A percentile compares a stretch with the other conserved stretches of the same genome.
Evolutionary conservation across 2,888 invertebrate species (phyloP).

Genomic region (Oligia latruncula): DNA sequence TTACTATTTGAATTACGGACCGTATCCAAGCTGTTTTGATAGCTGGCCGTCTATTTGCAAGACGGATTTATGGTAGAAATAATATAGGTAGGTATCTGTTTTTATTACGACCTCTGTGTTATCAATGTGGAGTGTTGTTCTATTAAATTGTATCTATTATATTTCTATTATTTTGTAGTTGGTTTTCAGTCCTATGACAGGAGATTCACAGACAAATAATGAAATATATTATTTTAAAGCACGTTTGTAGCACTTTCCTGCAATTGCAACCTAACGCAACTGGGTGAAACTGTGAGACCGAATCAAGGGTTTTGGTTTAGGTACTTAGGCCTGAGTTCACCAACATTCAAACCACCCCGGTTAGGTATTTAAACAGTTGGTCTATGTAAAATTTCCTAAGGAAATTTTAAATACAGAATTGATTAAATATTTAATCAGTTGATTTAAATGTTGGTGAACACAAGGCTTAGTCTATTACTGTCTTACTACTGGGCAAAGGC

Average conservation of each 20-base stretch:
- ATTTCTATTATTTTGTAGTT: not conserved
- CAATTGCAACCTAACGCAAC: not conserved
- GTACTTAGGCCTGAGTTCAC: too few species aligned
- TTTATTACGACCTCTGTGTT: not conserved
- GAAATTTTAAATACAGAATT: too few species aligned
- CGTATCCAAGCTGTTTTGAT: conserved; percentile 35
- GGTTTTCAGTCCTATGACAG: not conserved
- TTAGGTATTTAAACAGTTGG: too few species aligned
- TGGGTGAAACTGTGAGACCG: not conserved
- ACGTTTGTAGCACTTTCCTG: not conserved
- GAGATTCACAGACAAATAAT: not conserved
- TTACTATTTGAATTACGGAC: conserved; percentile 54
- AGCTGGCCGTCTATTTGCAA: conserved; percentile 28
- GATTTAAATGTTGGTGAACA: too few species aligned
- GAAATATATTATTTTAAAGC: conserved; percentile 2
- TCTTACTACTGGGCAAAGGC: not conserved
- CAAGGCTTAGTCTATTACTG: too few species aligned
- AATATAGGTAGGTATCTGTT: conserved; percentile 1
- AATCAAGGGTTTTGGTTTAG: not conserved
- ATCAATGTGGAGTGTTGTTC: not conserved
- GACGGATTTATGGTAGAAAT: not conserved
- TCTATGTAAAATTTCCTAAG: too few species aligned
- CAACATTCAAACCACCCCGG: too few species aligned
- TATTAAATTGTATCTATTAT: conserved; percentile 8
- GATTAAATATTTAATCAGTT: too few species aligned